These are phyloP conservation scores for Trichoplusia ni DNA, from an alignment of 1,140 invertebrate genomes.

Conservation along the genomic window DNA sequence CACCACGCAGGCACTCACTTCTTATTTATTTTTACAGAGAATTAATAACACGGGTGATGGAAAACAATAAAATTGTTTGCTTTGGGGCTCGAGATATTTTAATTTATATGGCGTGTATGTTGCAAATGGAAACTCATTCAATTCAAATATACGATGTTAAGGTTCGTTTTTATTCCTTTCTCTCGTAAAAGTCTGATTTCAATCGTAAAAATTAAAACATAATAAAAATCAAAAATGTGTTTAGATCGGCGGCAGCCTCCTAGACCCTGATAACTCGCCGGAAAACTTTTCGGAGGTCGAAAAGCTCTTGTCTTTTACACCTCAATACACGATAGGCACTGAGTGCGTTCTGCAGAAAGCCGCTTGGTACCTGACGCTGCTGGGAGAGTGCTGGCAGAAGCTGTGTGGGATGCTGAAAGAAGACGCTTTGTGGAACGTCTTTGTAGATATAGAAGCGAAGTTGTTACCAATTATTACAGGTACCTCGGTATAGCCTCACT, in stretches of 20 bases:
- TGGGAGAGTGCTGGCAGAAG: slow-evolving; percentile 39
- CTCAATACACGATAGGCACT: slow-evolving; percentile 52
- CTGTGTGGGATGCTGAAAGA: slow-evolving; percentile 39
- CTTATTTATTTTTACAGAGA: slow-evolving; percentile 41
- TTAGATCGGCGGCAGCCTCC: slow-evolving; percentile 53
- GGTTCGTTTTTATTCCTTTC: slow-evolving; percentile 34
- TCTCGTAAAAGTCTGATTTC: not conserved
- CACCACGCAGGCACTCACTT: no score
- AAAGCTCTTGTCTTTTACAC: slow-evolving; percentile 38
- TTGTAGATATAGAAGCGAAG: slow-evolving; percentile 78
- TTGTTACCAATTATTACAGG: slow-evolving; percentile 81
- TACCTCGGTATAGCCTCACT: slow-evolving; percentile 39
- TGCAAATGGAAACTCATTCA: slow-evolving; percentile 23
- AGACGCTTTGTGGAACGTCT: slow-evolving; percentile 73
- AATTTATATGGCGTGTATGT: slow-evolving; percentile 42
- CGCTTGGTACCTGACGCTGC: slow-evolving; percentile 51
- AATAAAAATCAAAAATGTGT: not conserved
- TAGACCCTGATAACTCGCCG: slow-evolving; percentile 57
- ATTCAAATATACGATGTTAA: slow-evolving; percentile 48
- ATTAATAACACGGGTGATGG: slow-evolving; percentile 29
- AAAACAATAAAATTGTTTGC: slow-evolving; percentile 42
- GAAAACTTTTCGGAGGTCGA: slow-evolving; percentile 54
- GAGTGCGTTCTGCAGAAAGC: slow-evolving; percentile 53
- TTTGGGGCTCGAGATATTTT: slow-evolving; percentile 54
- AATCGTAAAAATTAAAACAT: not conserved